A percentile compares a stretch with the other conserved stretches of the same genome.
These are phyloP conservation scores for Phortica okadai DNA, from an alignment of 2,888 invertebrate species.

Conservation along the genomic window DNA sequence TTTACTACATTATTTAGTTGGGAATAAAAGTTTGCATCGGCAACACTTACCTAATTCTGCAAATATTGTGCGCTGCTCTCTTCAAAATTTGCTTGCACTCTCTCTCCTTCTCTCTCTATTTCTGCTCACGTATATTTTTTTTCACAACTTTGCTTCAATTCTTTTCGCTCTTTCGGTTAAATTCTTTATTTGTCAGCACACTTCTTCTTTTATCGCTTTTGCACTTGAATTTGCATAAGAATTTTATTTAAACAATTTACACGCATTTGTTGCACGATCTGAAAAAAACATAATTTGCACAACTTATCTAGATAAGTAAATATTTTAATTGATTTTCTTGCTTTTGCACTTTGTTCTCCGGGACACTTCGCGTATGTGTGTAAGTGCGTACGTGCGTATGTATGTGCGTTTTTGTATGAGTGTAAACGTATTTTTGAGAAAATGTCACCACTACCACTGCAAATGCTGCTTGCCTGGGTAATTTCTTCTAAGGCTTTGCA, in stretches of 20 bases:
- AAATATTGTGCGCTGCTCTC: conserved; percentile 17
- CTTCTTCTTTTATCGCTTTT: conserved; percentile 23
- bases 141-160: not conserved
- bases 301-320: not conserved
- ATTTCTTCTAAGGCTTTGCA: not conserved
- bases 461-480: conserved; percentile 27
- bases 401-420: not conserved
- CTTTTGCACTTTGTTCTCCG: conserved; percentile 21
- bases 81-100: not conserved
- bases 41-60: conserved; percentile 39
- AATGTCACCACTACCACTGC: conserved; percentile 22
- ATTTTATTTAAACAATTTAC: conserved; percentile 10
- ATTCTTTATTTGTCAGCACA: conserved; percentile 9
- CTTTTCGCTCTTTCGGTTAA: not conserved
- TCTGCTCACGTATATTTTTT: not conserved
- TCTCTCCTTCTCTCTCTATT: conserved; percentile 6
- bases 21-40: conserved; percentile 16
- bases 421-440: conserved; percentile 3
- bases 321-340: conserved; percentile 25
- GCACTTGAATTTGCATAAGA: conserved; percentile 27
- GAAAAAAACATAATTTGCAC: conserved; percentile 15
- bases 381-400: conserved; percentile 4
- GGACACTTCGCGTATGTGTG: not conserved
- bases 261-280: conserved; percentile 3
- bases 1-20: too few species aligned